A percentile compares a stretch with the other conserved stretches of the same genome.
Evolutionary conservation across 2,888 invertebrate genomes (phyloP).

Genomic region (Caenorhabditis zanzibari): DNA sequence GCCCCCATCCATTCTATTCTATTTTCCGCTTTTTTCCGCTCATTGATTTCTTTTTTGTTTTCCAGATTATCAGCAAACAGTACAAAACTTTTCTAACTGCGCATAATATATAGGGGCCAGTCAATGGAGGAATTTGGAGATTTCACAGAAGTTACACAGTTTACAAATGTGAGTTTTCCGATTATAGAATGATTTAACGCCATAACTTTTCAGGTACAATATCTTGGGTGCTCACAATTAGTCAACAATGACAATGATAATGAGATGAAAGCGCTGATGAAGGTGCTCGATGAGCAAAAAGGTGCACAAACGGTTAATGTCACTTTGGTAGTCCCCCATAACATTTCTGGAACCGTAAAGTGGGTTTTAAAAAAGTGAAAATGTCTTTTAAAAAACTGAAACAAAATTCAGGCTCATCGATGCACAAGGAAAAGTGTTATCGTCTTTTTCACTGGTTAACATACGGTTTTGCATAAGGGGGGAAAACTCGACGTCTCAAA

Average conservation of each 20-base stretch:
- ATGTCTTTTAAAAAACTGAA: neutral
- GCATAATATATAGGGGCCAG: constrained; percentile 17
- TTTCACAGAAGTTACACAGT: constrained; percentile 38
- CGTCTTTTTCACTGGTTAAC: constrained; percentile 88
- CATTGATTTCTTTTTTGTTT: constrained; percentile 6
- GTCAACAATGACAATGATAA: constrained; percentile 77
- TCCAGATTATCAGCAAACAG: constrained; percentile 24
- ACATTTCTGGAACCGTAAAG: constrained; percentile 95
- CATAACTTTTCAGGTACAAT: constrained; percentile 59
- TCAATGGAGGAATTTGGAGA: constrained; percentile 32
- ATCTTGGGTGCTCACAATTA: constrained; percentile 81
- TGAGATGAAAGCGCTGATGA: constrained; percentile 78
- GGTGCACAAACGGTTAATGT: constrained; percentile 88
- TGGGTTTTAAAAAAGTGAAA: constrained; percentile 85
- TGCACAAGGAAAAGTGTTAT: constrained; percentile 90
- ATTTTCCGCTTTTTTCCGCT: neutral
- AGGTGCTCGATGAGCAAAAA: constrained; percentile 89
- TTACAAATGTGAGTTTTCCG: constrained; percentile 38
- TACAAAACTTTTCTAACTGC: constrained; percentile 1
- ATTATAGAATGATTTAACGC: neutral
- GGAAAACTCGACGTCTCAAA: constrained; percentile 89
- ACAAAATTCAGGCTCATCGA: constrained; percentile 87
- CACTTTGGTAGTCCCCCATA: constrained; percentile 93
- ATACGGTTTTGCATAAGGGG: constrained; percentile 93
- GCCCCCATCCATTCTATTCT: too few relatives aligned